Evolutionary conservation across 2,113 vertebrate genomes (phyloP).

Genomic region (Parus major): DNA sequence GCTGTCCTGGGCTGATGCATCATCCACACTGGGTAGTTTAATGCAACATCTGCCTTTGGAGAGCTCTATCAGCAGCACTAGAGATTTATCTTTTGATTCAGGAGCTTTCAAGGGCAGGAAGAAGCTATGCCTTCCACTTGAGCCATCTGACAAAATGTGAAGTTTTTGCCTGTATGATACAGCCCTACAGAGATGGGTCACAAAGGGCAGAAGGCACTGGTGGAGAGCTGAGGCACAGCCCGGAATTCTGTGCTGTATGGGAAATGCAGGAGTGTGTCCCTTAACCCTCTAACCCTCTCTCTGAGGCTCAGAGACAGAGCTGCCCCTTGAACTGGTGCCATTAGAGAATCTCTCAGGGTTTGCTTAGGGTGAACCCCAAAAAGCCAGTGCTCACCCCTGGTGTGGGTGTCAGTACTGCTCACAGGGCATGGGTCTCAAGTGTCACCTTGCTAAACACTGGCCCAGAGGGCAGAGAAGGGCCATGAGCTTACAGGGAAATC

Average conservation of each 20-base stretch:
- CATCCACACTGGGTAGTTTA: accelerated
- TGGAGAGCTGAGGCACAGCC: neutral
- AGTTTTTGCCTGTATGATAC: neutral
- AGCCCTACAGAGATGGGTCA: accelerated
- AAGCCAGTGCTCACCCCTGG: neutral
- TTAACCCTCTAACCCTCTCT: neutral
- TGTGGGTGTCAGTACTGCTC: neutral
- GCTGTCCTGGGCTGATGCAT: neutral
- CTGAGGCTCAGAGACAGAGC: neutral
- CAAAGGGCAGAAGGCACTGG: neutral
- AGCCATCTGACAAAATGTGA: neutral
- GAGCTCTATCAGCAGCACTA: neutral
- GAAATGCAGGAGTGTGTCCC: neutral
- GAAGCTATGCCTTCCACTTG: neutral
- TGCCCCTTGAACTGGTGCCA: neutral
- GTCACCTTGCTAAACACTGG: neutral
- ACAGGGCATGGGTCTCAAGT: neutral
- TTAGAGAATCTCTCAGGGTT: neutral
- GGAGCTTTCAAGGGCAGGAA: neutral
- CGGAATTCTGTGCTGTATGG: neutral
- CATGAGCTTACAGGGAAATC: accelerated
- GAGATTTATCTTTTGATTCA: neutral
- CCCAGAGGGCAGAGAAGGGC: neutral
- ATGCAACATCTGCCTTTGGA: neutral
- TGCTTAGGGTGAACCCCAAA: neutral